Evolutionary conservation across 1,140 invertebrate genomes (phyloP).

Genomic region (Temnothorax longispinosus): DNA sequence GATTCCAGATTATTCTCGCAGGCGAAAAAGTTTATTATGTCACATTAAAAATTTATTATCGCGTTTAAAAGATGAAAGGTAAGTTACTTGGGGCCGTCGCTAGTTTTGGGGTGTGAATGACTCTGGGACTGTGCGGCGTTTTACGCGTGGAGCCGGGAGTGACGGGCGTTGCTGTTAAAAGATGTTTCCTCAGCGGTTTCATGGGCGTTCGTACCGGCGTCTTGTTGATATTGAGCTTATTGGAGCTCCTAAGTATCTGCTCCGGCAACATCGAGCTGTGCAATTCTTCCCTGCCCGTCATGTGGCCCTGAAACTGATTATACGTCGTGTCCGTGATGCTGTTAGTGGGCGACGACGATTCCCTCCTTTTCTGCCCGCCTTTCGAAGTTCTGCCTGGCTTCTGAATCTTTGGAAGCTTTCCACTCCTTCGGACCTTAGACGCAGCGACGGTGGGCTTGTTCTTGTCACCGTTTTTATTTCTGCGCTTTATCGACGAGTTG

Average conservation of each 20-base stretch:
- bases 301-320: conserved; percentile 82
- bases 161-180: conserved; percentile 62
- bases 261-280: conserved; percentile 81
- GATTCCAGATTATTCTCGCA: neutral
- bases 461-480: conserved; percentile 69
- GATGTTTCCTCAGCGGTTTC: conserved; percentile 79
- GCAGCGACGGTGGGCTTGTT: conserved; percentile 60
- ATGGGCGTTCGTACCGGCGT: conserved; percentile 79
- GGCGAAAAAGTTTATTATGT: neutral
- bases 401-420: conserved; percentile 53
- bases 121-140: conserved; percentile 72
- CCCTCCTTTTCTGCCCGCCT: conserved; percentile 38
- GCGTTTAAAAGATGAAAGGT: conserved; percentile 4
- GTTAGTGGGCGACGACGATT: conserved; percentile 49
- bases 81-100: conserved; percentile 19
- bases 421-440: conserved; percentile 75
- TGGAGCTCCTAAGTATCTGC: conserved; percentile 65
- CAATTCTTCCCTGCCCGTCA: conserved; percentile 78
- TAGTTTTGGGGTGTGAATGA: conserved; percentile 13
- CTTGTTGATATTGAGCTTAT: conserved; percentile 67
- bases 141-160: conserved; percentile 46
- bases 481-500: conserved; percentile 71
- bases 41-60: neutral
- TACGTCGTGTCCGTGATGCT: conserved; percentile 71
- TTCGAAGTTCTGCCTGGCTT: conserved; percentile 2